Conservation (phyloP, 1,140 invertebrate species). For the Ptiloglossa arizonensis region DNA sequence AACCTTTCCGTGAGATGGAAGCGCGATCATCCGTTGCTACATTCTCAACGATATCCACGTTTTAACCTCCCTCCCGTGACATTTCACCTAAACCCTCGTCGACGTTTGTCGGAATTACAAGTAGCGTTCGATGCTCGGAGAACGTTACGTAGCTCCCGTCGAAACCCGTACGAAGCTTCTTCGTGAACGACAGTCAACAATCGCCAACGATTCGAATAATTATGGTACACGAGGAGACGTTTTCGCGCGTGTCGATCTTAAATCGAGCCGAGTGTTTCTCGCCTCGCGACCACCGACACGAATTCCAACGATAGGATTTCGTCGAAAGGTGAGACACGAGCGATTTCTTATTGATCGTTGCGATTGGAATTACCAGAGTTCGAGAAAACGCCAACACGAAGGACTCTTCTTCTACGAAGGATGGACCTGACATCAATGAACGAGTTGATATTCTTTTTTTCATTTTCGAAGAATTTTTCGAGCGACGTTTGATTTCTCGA, state of each 20-base stretch:
- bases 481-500: no score
- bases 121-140: constrained; percentile 13
- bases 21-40: constrained; percentile 36
- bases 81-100: constrained; percentile 55
- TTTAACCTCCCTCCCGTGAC: constrained; percentile 45
- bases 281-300: no score
- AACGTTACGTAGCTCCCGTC: constrained; percentile 27
- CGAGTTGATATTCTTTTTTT: no score
- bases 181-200: not conserved
- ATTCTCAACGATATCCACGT: constrained; percentile 48
- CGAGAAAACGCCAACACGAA: no score
- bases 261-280: no score
- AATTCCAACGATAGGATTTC: no score
- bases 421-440: no score
- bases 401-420: no score
- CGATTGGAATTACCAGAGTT: no score
- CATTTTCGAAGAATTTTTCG: no score
- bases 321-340: no score
- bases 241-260: not conserved
- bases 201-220: not conserved
- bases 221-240: not conserved
- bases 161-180: constrained; percentile 9
- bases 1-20: constrained; percentile 44
- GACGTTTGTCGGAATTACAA: constrained; percentile 50
- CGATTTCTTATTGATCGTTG: no score